phyloP scores from a whole-genome alignment of 2,888 invertebrate genomes.

The Aromia moschata region DNA sequence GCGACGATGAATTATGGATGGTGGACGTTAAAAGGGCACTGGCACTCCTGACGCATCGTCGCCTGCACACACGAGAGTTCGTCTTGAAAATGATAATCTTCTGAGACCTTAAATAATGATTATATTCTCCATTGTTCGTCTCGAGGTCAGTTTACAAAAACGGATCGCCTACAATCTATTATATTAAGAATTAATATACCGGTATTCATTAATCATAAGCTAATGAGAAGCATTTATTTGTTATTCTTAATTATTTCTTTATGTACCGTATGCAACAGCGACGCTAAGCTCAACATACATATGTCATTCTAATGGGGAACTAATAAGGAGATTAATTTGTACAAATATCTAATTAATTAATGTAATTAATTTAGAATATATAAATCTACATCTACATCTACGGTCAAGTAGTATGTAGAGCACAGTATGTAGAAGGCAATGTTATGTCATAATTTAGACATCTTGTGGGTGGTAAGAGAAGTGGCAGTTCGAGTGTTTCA shows the following conservation, averaged over 20 bases:
- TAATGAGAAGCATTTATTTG: slow-evolving; percentile 14
- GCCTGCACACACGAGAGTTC: slow-evolving; percentile 2
- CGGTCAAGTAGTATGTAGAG: too few relatives aligned
- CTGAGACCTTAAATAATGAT: slow-evolving; percentile 2
- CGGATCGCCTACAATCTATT: slow-evolving; percentile 18
- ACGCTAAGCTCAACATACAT: background rate
- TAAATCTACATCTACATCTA: too few relatives aligned
- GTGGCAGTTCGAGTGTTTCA: too few relatives aligned
- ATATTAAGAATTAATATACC: slow-evolving; percentile 16
- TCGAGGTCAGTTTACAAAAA: slow-evolving; percentile 18
- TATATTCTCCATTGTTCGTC: slow-evolving; percentile 25
- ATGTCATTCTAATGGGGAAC: too few relatives aligned
- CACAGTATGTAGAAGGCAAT: too few relatives aligned
- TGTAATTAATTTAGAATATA: too few relatives aligned
- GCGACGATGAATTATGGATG: background rate
- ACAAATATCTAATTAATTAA: too few relatives aligned
- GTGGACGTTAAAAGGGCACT: background rate
- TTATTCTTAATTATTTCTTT: slow-evolving; percentile 6
- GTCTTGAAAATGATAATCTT: slow-evolving; percentile 15
- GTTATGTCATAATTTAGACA: too few relatives aligned
- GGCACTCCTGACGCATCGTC: background rate
- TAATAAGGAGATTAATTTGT: too few relatives aligned
- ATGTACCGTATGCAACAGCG: slow-evolving; percentile 1
- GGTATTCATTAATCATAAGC: slow-evolving; percentile 8
- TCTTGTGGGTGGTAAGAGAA: too few relatives aligned